phyloP scores from a whole-genome alignment of 2,113 vertebrate genomes.

The Hemiscyllium ocellatum region DNA sequence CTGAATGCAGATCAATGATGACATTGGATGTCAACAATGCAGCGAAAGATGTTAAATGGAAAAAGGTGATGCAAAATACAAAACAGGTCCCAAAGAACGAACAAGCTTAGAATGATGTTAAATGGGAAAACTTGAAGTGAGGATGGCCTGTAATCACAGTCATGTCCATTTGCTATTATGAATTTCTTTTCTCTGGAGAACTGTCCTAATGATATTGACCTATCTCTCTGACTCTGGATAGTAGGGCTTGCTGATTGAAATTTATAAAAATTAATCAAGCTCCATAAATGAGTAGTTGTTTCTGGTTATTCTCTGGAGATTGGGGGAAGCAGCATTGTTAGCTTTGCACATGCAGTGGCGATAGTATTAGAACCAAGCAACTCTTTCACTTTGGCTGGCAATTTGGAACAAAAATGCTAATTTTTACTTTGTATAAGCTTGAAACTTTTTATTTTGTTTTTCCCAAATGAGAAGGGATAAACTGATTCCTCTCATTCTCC shows the following conservation, averaged over 20 bases:
- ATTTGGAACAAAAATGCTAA: neutral
- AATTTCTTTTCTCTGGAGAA: neutral
- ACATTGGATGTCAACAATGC: too few species aligned
- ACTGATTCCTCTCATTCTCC: too few species aligned
- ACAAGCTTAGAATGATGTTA: too few species aligned
- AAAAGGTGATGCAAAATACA: too few species aligned
- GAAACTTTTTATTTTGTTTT: neutral
- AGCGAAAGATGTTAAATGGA: too few species aligned
- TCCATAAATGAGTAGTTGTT: neutral
- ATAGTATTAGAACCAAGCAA: neutral
- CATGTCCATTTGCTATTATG: neutral
- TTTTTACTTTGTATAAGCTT: neutral
- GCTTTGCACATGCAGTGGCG: neutral
- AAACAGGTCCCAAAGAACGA: too few species aligned
- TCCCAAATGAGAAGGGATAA: too few species aligned
- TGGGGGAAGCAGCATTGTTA: neutral
- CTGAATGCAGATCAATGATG: too few species aligned
- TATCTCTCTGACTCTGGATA: neutral
- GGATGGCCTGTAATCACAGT: too few species aligned
- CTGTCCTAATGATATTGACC: neutral
- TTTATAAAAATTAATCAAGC: neutral
- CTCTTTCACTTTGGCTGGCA: neutral
- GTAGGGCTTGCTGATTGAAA: neutral
- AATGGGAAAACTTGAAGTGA: too few species aligned
- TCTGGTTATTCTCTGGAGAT: neutral